Evolutionary conservation across 2,797 vertebrate species (phyloP).

Genomic region (Megaceryle alcyon): DNA sequence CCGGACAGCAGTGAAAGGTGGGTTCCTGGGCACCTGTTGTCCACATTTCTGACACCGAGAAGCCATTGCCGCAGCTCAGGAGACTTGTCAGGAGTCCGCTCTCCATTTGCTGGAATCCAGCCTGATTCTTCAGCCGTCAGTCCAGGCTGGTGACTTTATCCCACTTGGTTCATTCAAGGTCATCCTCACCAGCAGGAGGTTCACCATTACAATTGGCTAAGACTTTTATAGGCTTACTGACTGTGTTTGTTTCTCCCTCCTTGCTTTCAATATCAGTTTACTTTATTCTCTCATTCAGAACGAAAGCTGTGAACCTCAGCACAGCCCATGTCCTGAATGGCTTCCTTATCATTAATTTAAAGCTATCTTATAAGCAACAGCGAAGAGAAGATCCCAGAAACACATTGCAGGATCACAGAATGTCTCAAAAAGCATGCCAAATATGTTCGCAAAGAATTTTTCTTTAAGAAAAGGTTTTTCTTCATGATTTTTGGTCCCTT

Average conservation of each 20-base stretch:
- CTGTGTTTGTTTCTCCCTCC: slow-evolving; percentile 51
- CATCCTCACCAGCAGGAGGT: slow-evolving; percentile 57
- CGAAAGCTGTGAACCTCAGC: slow-evolving; percentile 48
- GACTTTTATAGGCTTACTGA: slow-evolving; percentile 73
- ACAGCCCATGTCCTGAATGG: slow-evolving; percentile 15
- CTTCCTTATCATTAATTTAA: slow-evolving; percentile 66
- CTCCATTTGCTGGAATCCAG: slow-evolving; percentile 31
- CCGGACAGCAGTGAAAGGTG: slow-evolving; percentile 80
- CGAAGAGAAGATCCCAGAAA: not conserved
- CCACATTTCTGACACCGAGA: slow-evolving; percentile 78
- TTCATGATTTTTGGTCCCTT: not conserved
- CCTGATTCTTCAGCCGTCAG: slow-evolving; percentile 55
- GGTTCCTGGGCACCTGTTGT: slow-evolving; percentile 61
- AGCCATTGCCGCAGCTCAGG: slow-evolving; percentile 59
- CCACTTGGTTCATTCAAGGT: slow-evolving; percentile 79
- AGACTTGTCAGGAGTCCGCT: not conserved
- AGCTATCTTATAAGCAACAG: slow-evolving; percentile 6
- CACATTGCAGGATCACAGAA: not conserved
- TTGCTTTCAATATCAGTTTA: slow-evolving; percentile 61
- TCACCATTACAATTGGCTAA: slow-evolving; percentile 69
- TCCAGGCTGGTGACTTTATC: slow-evolving; percentile 76
- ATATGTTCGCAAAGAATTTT: not conserved
- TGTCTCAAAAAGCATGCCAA: not conserved
- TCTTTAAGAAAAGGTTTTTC: not conserved
- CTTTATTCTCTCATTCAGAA: slow-evolving; percentile 53